Conservation (phyloP, 1,140 invertebrate species). For the Drosophila suzukii region DNA sequence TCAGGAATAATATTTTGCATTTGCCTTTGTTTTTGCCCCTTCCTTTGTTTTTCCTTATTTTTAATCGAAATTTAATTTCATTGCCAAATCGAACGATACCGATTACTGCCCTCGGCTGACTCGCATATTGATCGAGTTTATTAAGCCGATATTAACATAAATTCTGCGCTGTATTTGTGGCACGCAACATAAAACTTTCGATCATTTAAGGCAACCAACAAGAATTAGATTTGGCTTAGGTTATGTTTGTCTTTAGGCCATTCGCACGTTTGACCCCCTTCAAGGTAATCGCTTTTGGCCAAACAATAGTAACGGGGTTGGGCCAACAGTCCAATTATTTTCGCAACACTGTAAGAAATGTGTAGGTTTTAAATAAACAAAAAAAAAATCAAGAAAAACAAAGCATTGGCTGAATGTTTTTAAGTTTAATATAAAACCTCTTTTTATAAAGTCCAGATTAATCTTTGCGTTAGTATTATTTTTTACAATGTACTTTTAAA, state of each 20-base stretch:
- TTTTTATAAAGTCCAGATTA: too few species aligned
- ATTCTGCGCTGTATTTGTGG: constrained; percentile 40
- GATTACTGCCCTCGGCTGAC: constrained; percentile 7
- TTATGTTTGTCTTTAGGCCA: constrained; percentile 27
- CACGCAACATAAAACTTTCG: constrained; percentile 51
- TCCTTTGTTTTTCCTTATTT: neutral
- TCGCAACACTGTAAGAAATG: constrained; percentile 65
- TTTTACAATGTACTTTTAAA: neutral
- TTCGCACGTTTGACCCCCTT: constrained; percentile 75
- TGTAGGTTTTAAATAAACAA: neutral
- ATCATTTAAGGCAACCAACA: constrained; percentile 52
- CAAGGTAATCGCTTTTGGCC: constrained; percentile 66
- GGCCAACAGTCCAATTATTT: constrained; percentile 41
- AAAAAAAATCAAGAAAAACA: too few species aligned
- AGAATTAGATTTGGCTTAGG: constrained; percentile 33
- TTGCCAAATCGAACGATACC: constrained; percentile 43
- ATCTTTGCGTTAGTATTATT: too few species aligned
- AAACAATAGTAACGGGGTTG: constrained; percentile 43
- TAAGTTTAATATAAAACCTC: too few species aligned
- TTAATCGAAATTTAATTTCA: constrained; percentile 50
- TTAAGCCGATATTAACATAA: constrained; percentile 54
- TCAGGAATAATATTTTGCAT: constrained; percentile 19
- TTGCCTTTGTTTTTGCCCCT: neutral
- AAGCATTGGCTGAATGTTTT: too few species aligned
- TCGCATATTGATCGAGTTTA: constrained; percentile 47